phyloP scores from a whole-genome alignment of 2,888 invertebrate genomes.

The Microctonus brassicae region DNA sequence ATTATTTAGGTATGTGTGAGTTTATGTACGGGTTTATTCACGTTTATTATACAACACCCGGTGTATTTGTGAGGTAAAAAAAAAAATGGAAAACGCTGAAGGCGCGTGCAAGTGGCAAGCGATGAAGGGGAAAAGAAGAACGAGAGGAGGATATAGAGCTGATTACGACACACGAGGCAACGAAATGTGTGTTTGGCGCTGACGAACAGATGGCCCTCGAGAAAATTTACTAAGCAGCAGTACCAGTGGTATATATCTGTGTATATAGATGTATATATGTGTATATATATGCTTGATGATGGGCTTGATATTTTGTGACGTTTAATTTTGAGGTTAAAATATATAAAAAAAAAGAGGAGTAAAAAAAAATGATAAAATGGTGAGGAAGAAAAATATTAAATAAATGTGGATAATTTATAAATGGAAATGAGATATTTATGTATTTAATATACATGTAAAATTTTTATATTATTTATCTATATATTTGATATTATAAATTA shows the following conservation, averaged over 20 bases:
- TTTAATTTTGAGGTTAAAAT: neutral
- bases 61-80: too few relatives aligned
- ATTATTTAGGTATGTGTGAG: neutral
- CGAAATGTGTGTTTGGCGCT: conserved; percentile 17
- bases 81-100: neutral
- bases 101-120: neutral
- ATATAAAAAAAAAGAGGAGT: neutral
- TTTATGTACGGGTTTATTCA: too few relatives aligned
- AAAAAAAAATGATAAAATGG: neutral
- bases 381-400: too few relatives aligned
- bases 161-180: neutral
- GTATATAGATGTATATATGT: too few relatives aligned
- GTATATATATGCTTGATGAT: neutral
- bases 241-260: too few relatives aligned
- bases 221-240: conserved; percentile 11
- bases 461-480: too few relatives aligned
- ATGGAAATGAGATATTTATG: too few relatives aligned
- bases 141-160: conserved; percentile 11
- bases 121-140: conserved; percentile 17
- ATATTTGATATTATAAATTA: too few relatives aligned
- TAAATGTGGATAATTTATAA: too few relatives aligned
- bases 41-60: too few relatives aligned
- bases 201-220: conserved; percentile 28
- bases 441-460: too few relatives aligned
- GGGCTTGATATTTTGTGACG: neutral